A percentile compares a stretch with the other conserved stretches of the same genome.
Evolutionary conservation across 2,888 invertebrate genomes (phyloP).

Genomic region (Drosophila helvetica): DNA sequence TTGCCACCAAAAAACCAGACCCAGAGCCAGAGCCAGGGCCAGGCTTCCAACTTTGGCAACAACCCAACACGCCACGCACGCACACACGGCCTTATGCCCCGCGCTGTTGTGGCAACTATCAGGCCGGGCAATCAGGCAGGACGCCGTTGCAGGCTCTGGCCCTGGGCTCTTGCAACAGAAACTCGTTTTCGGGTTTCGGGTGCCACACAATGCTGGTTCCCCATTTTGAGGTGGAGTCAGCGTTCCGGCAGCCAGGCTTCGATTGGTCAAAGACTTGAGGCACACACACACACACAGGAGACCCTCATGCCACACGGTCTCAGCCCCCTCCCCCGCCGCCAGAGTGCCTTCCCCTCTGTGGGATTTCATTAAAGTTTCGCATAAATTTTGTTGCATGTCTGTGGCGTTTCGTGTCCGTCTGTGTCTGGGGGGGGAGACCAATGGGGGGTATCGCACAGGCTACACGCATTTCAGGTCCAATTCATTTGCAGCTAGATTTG

Average conservation of each 20-base stretch:
- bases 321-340: not conserved
- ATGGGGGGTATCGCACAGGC: constrained; percentile 63
- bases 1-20: constrained; percentile 20
- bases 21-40: constrained; percentile 34
- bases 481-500: constrained; percentile 62
- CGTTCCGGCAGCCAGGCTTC: constrained; percentile 44
- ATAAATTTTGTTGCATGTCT: constrained; percentile 81
- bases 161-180: constrained; percentile 48
- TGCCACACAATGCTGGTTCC: constrained; percentile 51
- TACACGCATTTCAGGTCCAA: constrained; percentile 68
- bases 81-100: constrained; percentile 51
- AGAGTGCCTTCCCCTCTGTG: constrained; percentile 30
- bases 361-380: constrained; percentile 72
- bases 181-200: constrained; percentile 34
- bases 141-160: constrained; percentile 57
- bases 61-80: constrained; percentile 49
- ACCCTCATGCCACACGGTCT: constrained; percentile 4
- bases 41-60: constrained; percentile 52
- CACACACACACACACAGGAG: not conserved
- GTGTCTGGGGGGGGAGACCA: not conserved
- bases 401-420: constrained; percentile 57
- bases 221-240: constrained; percentile 79
- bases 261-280: constrained; percentile 59
- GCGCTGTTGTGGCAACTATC: constrained; percentile 47
- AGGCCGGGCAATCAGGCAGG: constrained; percentile 70